These are phyloP conservation scores for Timema podura DNA, from an alignment of 2,888 invertebrate species.

Conservation along the genomic window DNA sequence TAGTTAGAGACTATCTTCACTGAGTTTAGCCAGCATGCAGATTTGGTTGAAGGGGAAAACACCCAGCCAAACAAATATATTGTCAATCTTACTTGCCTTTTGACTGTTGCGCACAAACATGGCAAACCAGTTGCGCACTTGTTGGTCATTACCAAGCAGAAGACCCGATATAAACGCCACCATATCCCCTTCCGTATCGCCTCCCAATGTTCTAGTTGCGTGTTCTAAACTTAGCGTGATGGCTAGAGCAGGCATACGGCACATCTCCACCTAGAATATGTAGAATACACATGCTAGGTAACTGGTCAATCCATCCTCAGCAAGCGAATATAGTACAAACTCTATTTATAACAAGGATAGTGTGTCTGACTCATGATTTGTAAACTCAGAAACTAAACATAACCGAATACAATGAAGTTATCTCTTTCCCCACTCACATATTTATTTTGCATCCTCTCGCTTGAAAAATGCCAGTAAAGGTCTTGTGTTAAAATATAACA, in stretches of 20 bases:
- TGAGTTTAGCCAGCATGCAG: too few relatives aligned
- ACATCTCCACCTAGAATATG: constrained; percentile 62
- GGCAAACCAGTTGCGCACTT: constrained; percentile 88
- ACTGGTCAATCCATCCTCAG: constrained; percentile 1
- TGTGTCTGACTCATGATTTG: background rate
- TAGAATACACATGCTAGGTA: constrained; percentile 22
- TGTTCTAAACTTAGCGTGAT: constrained; percentile 72
- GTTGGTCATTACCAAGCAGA: constrained; percentile 83
- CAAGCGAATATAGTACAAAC: background rate
- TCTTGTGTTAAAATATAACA: too few relatives aligned
- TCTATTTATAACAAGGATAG: background rate
- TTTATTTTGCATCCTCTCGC: too few relatives aligned
- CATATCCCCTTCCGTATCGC: constrained; percentile 50
- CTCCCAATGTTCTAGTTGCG: constrained; percentile 24
- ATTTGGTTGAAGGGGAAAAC: too few relatives aligned
- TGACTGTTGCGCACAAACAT: constrained; percentile 84
- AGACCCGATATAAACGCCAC: constrained; percentile 86
- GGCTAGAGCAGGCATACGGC: constrained; percentile 85
- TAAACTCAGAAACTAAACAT: too few relatives aligned
- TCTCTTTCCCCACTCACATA: too few relatives aligned
- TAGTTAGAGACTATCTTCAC: too few relatives aligned
- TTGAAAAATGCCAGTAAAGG: too few relatives aligned
- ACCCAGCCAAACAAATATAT: too few relatives aligned
- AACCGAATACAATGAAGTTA: too few relatives aligned
- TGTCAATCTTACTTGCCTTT: constrained; percentile 47